phyloP scores from a whole-genome alignment of 2,113 vertebrate genomes.

The Phalacrocorax pelagicus region DNA sequence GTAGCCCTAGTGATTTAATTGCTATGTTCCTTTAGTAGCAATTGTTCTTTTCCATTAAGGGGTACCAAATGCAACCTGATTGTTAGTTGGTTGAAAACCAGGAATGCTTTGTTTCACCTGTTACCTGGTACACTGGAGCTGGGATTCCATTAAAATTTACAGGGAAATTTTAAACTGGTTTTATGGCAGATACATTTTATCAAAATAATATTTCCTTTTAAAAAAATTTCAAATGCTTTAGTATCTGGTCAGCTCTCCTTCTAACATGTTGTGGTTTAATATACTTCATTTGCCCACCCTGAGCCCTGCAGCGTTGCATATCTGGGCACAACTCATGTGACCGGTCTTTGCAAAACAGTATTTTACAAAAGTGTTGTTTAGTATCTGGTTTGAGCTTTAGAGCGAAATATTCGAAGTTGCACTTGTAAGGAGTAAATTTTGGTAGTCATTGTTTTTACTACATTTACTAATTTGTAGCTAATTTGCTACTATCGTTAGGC shows the following conservation, averaged over 20 bases:
- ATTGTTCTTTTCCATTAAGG: neutral
- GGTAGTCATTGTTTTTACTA: neutral
- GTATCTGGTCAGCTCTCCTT: neutral
- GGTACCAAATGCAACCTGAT: neutral
- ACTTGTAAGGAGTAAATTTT: neutral
- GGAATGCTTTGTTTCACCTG: neutral
- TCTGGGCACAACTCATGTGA: neutral
- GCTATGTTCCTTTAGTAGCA: neutral
- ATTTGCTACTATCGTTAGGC: neutral
- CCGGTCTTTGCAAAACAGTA: neutral
- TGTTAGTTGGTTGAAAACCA: constrained; percentile 3
- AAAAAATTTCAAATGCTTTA: neutral
- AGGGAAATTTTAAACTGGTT: neutral
- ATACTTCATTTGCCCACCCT: neutral
- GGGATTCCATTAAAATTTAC: neutral
- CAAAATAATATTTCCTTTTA: neutral
- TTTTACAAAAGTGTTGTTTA: neutral
- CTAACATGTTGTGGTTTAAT: neutral
- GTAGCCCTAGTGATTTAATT: neutral
- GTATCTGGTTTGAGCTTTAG: neutral
- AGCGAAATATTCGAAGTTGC: neutral
- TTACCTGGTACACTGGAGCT: neutral
- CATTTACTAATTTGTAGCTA: neutral
- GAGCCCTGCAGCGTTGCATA: neutral
- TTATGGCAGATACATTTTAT: neutral